Evolutionary conservation across 2,888 invertebrate genomes (phyloP).

Genomic region (Petrolisthes cinctipes): DNA sequence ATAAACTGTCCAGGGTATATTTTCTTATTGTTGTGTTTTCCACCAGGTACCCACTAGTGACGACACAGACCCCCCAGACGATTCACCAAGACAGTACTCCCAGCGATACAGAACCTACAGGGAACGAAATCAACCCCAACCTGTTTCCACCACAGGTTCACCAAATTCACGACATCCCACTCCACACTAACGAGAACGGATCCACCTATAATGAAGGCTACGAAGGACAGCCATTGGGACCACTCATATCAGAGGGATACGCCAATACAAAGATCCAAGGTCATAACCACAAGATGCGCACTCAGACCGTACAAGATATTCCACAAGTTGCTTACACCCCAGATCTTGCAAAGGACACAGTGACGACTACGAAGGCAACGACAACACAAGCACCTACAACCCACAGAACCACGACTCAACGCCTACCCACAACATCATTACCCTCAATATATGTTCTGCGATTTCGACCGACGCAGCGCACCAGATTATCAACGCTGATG

Average conservation of each 20-base stretch:
- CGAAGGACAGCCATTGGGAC: conserved; percentile 17
- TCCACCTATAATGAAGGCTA: background rate
- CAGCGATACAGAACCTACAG: background rate
- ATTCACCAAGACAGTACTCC: too few relatives aligned
- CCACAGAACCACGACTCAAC: background rate
- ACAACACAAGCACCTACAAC: background rate
- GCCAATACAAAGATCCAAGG: conserved; percentile 61
- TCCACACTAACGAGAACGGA: background rate
- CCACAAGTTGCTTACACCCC: conserved; percentile 25
- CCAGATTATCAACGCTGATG: background rate
- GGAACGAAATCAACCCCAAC: background rate
- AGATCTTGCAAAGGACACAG: background rate
- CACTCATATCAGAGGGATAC: conserved; percentile 58
- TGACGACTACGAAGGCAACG: conserved; percentile 9
- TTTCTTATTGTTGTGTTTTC: background rate
- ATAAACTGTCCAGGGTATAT: too few relatives aligned
- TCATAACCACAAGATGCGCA: conserved; percentile 17
- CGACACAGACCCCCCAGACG: background rate
- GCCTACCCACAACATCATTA: too few relatives aligned
- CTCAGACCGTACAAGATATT: conserved; percentile 17
- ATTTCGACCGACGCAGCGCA: background rate
- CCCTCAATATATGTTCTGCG: background rate
- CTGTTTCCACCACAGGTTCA: background rate
- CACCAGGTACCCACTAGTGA: conserved; percentile 15
- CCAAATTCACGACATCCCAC: background rate